Evolutionary conservation across 2,797 vertebrate species (phyloP), one percentile per base, ranked within the genome.

Genomic region (Urocyon cinereoargenteus): DNA sequence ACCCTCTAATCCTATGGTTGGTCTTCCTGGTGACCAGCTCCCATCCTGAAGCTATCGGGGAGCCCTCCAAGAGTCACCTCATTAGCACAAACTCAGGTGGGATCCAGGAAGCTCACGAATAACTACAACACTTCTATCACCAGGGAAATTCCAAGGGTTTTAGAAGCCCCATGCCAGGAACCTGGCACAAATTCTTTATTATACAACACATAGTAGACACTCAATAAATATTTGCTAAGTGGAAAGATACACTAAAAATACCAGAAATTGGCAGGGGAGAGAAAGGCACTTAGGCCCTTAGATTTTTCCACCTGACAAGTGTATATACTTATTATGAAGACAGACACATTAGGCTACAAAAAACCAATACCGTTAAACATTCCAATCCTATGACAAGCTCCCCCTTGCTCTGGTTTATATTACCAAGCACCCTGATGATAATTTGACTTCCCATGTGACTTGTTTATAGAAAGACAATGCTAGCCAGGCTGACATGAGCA

Each of bases 181-280:
- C 40, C 61, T 79, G 78, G 84, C 70, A 77, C 59, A 90, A 75
- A 90, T 68, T 90, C 81, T 68, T 90, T 45, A 73, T 77, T 53
- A 55, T 70, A 83, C 36, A 75, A 87, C 75, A 64, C 83, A 62
- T 6, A 82, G 72, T 64, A 75, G 90, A 73, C 68, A 6, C 19
- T 96, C 49, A 26, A 51, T 45, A 94, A 97, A 90, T 83, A 97
- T 88, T 94, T 96, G 91, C 79, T 78, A 79, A 95, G 86, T 5
- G 45, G 85, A 91, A 83, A 89, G 72, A 85, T 51, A 84, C 26
- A 82, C 55, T 53, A 13, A 72, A 64, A 94, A 92, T 68, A 83
- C 72, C n/a, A 95, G 90, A 85, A 77, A 66, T n/a, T 66, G 82
- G 40, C 70, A n/a, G 36, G 79, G 51, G 55, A 87, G 22, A 78